phyloP scores from a whole-genome alignment of 2,797 vertebrate genomes.

The Harpagifer antarcticus region DNA sequence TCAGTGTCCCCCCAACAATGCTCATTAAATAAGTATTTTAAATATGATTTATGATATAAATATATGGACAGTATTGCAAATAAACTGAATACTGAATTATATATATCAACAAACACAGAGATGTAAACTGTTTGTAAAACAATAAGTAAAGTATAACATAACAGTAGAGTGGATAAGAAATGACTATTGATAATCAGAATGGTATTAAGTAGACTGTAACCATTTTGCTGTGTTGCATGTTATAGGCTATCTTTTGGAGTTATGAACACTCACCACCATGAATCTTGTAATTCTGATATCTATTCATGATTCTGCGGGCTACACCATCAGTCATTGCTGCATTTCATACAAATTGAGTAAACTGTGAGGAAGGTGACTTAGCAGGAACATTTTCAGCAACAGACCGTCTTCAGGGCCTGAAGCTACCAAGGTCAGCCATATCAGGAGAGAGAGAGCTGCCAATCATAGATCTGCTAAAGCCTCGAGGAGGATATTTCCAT shows the following conservation, averaged over 20 bases:
- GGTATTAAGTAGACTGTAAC: background rate
- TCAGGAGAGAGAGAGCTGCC: slow-evolving; percentile 78
- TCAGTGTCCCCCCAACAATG: too few species aligned
- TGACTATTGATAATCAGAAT: background rate
- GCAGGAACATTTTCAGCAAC: slow-evolving; percentile 64
- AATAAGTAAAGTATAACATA: too few species aligned
- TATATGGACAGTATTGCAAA: too few species aligned
- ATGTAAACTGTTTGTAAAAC: too few species aligned
- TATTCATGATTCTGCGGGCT: background rate
- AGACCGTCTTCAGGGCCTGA: slow-evolving; percentile 73
- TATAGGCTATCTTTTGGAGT: background rate
- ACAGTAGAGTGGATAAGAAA: too few species aligned
- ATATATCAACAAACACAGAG: too few species aligned
- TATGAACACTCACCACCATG: background rate
- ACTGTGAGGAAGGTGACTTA: slow-evolving; percentile 13
- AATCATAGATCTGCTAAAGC: slow-evolving; percentile 82
- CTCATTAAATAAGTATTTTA: too few species aligned
- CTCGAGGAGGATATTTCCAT: slow-evolving; percentile 86
- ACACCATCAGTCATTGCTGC: background rate
- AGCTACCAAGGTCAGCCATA: slow-evolving; percentile 81
- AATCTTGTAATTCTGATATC: background rate
- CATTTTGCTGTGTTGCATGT: background rate
- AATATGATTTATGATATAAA: too few species aligned
- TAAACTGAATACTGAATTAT: too few species aligned
- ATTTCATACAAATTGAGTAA: background rate